A percentile compares a stretch with the other conserved stretches of the same genome.
These are phyloP conservation scores for Electrona antarctica DNA, from an alignment of 2,113 vertebrate species.

Conservation along the genomic window DNA sequence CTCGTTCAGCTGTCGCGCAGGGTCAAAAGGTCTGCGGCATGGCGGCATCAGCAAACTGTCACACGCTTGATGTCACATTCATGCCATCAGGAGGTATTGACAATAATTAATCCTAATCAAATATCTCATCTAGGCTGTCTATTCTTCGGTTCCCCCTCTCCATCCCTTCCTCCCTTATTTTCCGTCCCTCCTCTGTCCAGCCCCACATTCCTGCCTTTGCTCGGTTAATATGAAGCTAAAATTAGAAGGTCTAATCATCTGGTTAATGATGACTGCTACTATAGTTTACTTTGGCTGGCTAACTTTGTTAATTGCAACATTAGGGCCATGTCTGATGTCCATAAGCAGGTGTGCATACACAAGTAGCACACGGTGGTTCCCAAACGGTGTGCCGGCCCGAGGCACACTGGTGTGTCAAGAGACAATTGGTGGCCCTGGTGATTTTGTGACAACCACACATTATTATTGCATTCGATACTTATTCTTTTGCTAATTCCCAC, in stretches of 20 bases:
- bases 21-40: constrained; percentile 51
- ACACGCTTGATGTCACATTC: constrained; percentile 26
- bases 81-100: constrained; percentile 8
- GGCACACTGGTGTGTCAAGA: no score
- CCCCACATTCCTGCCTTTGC: background rate
- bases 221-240: background rate
- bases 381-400: no score
- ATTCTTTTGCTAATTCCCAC: no score
- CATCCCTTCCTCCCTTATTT: background rate
- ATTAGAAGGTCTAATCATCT: constrained; percentile 5
- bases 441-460: no score
- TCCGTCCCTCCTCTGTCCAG: background rate
- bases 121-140: constrained; percentile 20
- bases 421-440: no score
- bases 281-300: constrained; percentile 9
- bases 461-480: no score
- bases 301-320: background rate
- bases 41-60: constrained; percentile 36
- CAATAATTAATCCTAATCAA: constrained; percentile 4
- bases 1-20: constrained; percentile 35
- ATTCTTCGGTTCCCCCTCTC: background rate
- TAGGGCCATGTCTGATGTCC: background rate
- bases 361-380: no score
- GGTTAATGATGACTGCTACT: constrained; percentile 8
- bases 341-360: no score